These are phyloP conservation scores for Hemibagrus wyckioides DNA, from an alignment of 2,113 vertebrate species.

Conservation along the genomic window DNA sequence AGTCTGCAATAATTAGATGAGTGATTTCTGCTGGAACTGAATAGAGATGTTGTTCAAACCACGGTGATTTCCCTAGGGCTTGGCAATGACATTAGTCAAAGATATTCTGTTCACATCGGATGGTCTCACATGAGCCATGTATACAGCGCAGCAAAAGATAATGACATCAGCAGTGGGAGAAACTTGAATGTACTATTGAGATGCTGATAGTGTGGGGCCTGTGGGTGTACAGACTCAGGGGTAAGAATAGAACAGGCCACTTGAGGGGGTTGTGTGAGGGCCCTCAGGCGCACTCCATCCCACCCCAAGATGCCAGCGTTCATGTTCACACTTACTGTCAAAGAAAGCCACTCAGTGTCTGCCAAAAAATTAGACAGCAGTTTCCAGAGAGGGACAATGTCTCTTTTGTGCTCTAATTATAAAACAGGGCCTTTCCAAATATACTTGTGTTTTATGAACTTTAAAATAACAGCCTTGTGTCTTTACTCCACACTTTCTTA, in stretches of 20 bases:
- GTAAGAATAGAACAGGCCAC: conserved; percentile 42
- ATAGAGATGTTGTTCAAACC: conserved; percentile 59
- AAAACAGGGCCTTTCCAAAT: conserved; percentile 37
- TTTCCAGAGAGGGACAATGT: conserved; percentile 44
- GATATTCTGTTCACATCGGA: conserved; percentile 61
- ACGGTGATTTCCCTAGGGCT: conserved; percentile 60
- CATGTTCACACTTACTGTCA: conserved; percentile 51
- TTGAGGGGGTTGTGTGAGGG: conserved; percentile 50
- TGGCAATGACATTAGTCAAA: conserved; percentile 51
- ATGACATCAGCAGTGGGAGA: conserved; percentile 67
- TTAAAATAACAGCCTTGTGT: conserved; percentile 18
- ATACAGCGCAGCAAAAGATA: conserved; percentile 52
- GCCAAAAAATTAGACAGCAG: conserved; percentile 41
- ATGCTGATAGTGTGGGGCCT: conserved; percentile 53
- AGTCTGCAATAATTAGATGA: conserved; percentile 66
- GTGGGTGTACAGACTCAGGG: conserved; percentile 41
- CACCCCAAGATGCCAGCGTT: conserved; percentile 51
- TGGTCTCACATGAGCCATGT: conserved; percentile 55
- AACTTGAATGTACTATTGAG: conserved; percentile 60
- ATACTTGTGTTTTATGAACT: conserved; percentile 42
- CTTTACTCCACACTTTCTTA: not conserved
- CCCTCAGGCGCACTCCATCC: conserved; percentile 49
- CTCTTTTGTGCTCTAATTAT: conserved; percentile 45
- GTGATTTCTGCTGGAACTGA: conserved; percentile 59
- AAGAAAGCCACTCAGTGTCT: conserved; percentile 46